A percentile compares a stretch with the other conserved stretches of the same genome.
Conservation (phyloP, 2,113 vertebrate species). For the Lanius ludovicianus region DNA sequence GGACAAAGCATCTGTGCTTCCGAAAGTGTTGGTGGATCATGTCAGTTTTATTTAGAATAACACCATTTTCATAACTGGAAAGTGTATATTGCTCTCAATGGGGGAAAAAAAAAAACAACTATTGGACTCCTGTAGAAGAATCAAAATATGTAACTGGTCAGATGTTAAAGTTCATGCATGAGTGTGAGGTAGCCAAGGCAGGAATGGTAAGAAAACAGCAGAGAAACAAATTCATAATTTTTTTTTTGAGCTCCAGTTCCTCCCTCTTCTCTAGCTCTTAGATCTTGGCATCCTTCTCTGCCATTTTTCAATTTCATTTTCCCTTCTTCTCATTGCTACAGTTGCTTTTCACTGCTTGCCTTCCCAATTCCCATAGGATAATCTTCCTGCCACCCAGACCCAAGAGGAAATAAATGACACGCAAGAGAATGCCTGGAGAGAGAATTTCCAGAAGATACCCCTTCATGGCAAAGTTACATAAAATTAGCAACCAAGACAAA, state of each 20-base stretch:
- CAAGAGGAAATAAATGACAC: neutral
- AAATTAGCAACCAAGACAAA: neutral
- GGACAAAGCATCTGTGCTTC: conserved; percentile 71
- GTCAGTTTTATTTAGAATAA: conserved; percentile 64
- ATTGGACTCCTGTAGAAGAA: neutral
- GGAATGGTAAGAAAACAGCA: neutral
- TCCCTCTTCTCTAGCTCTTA: neutral
- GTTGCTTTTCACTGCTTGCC: neutral
- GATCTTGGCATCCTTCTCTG: neutral
- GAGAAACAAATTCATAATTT: neutral
- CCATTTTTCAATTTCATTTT: neutral
- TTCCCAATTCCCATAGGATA: neutral
- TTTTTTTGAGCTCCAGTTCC: neutral
- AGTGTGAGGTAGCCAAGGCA: neutral
- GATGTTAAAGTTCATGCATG: neutral
- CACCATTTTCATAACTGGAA: conserved; percentile 44
- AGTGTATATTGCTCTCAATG: conserved; percentile 3
- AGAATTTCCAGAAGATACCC: neutral
- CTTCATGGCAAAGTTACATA: neutral
- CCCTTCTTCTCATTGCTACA: neutral
- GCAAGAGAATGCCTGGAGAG: neutral
- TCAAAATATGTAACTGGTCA: neutral
- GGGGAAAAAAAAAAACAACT: neutral
- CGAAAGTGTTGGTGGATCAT: conserved; percentile 60
- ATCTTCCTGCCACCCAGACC: neutral